A percentile compares a stretch with the other conserved stretches of the same genome.
These are phyloP conservation scores for Drepana falcataria DNA, from an alignment of 2,888 invertebrate species.

Conservation along the genomic window DNA sequence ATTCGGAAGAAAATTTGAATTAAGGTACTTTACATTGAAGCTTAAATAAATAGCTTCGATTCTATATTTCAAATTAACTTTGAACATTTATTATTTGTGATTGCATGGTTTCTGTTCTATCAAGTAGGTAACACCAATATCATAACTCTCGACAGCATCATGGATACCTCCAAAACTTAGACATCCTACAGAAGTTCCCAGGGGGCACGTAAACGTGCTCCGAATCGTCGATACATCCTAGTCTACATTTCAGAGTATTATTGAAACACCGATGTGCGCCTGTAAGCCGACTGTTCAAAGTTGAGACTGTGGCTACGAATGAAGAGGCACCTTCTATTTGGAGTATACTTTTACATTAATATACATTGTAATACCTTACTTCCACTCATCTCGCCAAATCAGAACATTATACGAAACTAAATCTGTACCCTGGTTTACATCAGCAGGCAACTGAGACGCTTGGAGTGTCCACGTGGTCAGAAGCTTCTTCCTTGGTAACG, in stretches of 20 bases:
- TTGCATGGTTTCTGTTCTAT: too few relatives aligned
- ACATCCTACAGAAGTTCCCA: background rate
- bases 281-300: background rate
- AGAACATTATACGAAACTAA: too few relatives aligned
- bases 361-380: too few relatives aligned
- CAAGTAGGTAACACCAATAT: background rate
- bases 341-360: background rate
- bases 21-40: too few relatives aligned
- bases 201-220: background rate
- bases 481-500: too few relatives aligned
- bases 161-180: background rate
- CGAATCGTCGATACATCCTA: background rate
- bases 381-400: too few relatives aligned
- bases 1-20: too few relatives aligned
- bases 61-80: background rate
- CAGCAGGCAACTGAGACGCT: too few relatives aligned
- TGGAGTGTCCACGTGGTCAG: too few relatives aligned
- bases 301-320: background rate
- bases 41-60: too few relatives aligned
- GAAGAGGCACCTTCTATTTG: background rate
- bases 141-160: background rate
- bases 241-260: background rate
- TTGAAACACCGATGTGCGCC: background rate
- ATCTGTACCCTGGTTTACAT: too few relatives aligned
- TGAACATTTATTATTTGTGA: too few relatives aligned